These are phyloP conservation scores for Palythoa heliodiscus DNA, from an alignment of 92 coral and sea anemone genomes.

Conservation along the genomic window DNA sequence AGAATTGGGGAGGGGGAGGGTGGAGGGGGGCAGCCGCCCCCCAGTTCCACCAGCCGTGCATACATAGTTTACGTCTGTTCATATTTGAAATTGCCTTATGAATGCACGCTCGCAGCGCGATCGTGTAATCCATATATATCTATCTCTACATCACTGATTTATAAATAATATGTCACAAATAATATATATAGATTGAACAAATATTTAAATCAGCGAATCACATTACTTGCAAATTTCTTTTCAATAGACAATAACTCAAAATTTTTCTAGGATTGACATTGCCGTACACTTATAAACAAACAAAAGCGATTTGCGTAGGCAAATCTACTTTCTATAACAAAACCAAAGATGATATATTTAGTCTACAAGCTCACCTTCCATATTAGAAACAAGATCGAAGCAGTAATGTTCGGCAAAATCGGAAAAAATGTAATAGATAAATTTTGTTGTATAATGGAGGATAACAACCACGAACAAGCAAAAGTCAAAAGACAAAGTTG, in stretches of 20 bases:
- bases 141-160: too few species aligned
- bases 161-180: too few species aligned
- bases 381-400: not conserved
- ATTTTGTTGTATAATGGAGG: not conserved
- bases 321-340: not conserved
- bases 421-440: not conserved
- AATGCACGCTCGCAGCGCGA: too few species aligned
- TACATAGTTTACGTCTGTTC: too few species aligned
- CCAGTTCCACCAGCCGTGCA: too few species aligned
- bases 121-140: too few species aligned
- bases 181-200: too few species aligned
- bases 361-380: conserved; percentile 20
- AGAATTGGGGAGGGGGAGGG: too few species aligned
- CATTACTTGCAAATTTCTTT: not conserved
- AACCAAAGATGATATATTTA: conserved; percentile 21
- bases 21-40: too few species aligned
- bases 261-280: not conserved
- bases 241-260: not conserved
- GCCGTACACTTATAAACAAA: not conserved
- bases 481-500: not conserved
- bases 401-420: not conserved
- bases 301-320: not conserved
- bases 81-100: too few species aligned
- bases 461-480: too few species aligned
- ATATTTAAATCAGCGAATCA: not conserved